Conservation (phyloP, 2,888 invertebrate species). For the Trissolcus brochymenae region DNA sequence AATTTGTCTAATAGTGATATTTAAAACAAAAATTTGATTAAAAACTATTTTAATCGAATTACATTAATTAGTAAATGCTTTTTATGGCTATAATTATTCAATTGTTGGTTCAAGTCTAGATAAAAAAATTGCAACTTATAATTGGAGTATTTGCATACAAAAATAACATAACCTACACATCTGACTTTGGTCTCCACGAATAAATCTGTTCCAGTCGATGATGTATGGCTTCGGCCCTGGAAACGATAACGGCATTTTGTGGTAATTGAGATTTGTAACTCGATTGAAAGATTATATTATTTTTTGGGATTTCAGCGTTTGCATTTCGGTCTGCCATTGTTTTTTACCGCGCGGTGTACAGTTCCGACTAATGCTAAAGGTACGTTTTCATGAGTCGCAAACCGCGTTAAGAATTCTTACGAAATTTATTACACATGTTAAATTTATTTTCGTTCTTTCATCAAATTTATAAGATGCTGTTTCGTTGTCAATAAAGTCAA, state of each 20-base stretch:
- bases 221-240: neutral
- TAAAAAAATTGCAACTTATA: neutral
- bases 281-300: slow-evolving; percentile 8
- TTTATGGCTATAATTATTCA: too few relatives aligned
- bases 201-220: slow-evolving; percentile 4
- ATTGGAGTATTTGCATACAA: neutral
- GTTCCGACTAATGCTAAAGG: too few relatives aligned
- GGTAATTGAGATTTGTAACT: slow-evolving; percentile 6
- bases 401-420: too few relatives aligned
- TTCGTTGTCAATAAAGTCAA: too few relatives aligned
- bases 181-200: slow-evolving; percentile 10
- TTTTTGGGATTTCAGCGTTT: neutral
- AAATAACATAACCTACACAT: slow-evolving; percentile 28
- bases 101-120: too few relatives aligned
- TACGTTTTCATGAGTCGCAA: too few relatives aligned
- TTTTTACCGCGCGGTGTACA: neutral
- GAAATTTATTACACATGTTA: too few relatives aligned
- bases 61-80: too few relatives aligned
- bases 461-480: too few relatives aligned
- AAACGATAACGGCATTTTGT: slow-evolving; percentile 8
- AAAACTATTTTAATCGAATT: too few relatives aligned
- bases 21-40: too few relatives aligned
- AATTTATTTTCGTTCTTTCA: too few relatives aligned
- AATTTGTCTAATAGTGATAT: neutral
- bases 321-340: neutral